Percentiles rank a stretch among this genome's conserved stretches.
phyloP scores from a whole-genome alignment of 2,888 invertebrate genomes.

The Caenorhabditis plicata region DNA sequence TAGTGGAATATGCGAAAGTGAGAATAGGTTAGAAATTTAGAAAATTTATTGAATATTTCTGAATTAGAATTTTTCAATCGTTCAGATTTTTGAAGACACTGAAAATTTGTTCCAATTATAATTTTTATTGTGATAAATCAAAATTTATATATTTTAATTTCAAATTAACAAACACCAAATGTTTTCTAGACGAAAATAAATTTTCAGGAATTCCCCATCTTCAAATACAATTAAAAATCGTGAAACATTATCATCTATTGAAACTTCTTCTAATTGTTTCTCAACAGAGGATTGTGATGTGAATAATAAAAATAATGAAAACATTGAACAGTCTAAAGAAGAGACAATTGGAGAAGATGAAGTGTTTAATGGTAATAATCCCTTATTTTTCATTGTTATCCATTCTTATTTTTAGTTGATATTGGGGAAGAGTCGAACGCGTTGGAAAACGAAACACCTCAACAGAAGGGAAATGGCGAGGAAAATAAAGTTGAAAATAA shows the following conservation, averaged over 20 bases:
- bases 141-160: too few species aligned
- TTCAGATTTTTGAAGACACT: too few species aligned
- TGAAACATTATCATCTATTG: too few species aligned
- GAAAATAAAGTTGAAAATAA: neutral
- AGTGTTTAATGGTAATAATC: slow-evolving; percentile 14
- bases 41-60: neutral
- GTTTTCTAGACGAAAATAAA: too few species aligned
- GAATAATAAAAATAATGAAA: slow-evolving; percentile 1
- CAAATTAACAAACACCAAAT: too few species aligned
- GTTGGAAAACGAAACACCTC: neutral
- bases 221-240: too few species aligned
- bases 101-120: neutral
- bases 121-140: neutral
- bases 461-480: neutral
- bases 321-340: neutral
- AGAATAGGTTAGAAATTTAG: neutral
- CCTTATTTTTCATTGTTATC: neutral
- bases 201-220: too few species aligned
- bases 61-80: too few species aligned
- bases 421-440: slow-evolving; percentile 7
- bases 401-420: slow-evolving; percentile 2
- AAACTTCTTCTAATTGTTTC: too few species aligned
- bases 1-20: slow-evolving; percentile 14
- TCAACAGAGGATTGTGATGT: neutral
- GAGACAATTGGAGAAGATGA: slow-evolving; percentile 1